Evolutionary conservation across 2,797 vertebrate species (phyloP), one percentile per base, ranked within the genome.

Genomic region (Steatocranus sp.): DNA sequence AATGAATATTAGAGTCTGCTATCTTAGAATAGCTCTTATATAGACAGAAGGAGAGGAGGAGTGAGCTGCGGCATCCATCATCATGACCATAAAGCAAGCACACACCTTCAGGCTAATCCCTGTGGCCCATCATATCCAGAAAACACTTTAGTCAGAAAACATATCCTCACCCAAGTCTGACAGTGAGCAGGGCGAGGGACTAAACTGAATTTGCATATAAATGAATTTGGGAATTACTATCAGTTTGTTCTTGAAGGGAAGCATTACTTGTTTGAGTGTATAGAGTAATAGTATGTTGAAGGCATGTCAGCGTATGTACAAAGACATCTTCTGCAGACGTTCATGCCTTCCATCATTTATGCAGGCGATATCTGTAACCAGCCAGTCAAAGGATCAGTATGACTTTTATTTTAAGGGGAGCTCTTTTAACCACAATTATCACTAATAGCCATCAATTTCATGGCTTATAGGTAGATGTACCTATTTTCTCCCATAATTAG

Each of bases 201-300:
- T 81, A 75, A 87, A 79, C 76, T 32, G 63, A 82, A 90, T 93
- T 93, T 91, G 76, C 90, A 94, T 92, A 82, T 93, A 90, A 88
- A 93, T 91, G 80, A 94, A 70, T 46, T 34, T 58, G 79, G 84
- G 68, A 89, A 85, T 91, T 87, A 87, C 75, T 76, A 81, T 79
- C 73, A 61, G 80, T 85, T 91, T 90, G 84, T 84, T 84, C 78
- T 90, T 73, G 50, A 87, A 78, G 80, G 49, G 84, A 83, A 85
- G 58, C 46, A 51, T 83, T 78, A 30, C 10, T 48, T 73, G 25
- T 81, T 49, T 46, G 66, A 84, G 20, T 70, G 1, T 68, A 68
- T 5, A n/a, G 43, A 81, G 61, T 80, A 79, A 85, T 25, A 68
- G 68, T 75, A 87, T 84, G 83, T 82, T 82, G 77, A 85, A 58